Percentiles rank a stretch among this genome's conserved stretches.
These are phyloP conservation scores for Helarctos malayanus DNA, from an alignment of 2,797 vertebrate genomes.

Conservation along the genomic window DNA sequence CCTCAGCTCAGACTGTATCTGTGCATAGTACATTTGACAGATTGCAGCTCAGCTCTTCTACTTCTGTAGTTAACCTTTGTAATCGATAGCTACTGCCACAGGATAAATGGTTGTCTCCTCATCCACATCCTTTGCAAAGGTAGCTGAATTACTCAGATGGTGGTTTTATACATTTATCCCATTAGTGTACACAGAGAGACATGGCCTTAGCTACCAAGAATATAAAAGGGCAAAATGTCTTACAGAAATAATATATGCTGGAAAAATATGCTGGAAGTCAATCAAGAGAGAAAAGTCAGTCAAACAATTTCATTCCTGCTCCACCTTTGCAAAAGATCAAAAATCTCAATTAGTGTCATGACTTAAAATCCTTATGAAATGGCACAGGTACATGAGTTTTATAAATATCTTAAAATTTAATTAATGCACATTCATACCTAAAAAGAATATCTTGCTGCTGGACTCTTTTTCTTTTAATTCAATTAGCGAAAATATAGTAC, in stretches of 20 bases:
- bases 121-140: not conserved
- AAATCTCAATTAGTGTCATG: not conserved
- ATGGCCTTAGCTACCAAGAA: not conserved
- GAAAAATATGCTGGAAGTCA: not conserved
- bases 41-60: not conserved
- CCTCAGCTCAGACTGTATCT: not conserved
- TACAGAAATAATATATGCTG: not conserved
- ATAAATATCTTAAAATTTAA: not conserved
- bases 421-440: not conserved
- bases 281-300: not conserved
- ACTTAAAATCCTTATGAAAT: not conserved
- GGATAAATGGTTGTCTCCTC: not conserved
- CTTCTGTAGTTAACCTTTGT: not conserved
- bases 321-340: not conserved
- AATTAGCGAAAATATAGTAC: too few species aligned
- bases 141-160: not conserved
- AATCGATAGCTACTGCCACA: not conserved
- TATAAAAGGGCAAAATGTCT: conserved; percentile 12
- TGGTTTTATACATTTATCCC: not conserved
- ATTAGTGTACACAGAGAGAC: not conserved
- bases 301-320: not conserved
- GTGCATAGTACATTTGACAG: not conserved
- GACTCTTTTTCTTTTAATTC: not conserved
- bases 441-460: not conserved
- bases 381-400: not conserved